Evolutionary conservation across 1,140 invertebrate genomes (phyloP).

Genomic region (Caerostris darwini): DNA sequence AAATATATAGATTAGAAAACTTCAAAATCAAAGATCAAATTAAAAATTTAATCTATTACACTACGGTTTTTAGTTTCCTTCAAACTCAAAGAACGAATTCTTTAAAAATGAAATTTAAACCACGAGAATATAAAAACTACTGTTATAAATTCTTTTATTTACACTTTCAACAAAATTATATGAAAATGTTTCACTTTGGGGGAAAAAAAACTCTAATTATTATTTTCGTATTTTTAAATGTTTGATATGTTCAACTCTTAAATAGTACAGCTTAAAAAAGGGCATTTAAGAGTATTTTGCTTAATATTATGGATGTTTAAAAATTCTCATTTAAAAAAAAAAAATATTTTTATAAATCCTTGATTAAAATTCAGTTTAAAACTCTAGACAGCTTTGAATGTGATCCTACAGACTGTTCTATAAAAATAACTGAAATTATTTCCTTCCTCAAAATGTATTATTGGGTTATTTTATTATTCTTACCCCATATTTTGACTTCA

Average conservation of each 20-base stretch:
- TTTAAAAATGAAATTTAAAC: too few species aligned
- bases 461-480: slow-evolving; percentile 40
- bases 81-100: too few species aligned
- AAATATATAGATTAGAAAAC: too few species aligned
- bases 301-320: background rate
- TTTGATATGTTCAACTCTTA: too few species aligned
- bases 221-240: background rate
- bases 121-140: too few species aligned
- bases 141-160: background rate
- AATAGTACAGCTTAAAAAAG: too few species aligned
- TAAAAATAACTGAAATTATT: slow-evolving; percentile 3
- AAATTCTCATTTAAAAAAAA: background rate
- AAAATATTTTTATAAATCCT: background rate
- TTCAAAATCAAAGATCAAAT: too few species aligned
- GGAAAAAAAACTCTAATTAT: background rate
- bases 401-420: background rate
- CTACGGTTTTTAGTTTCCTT: too few species aligned
- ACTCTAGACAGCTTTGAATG: background rate
- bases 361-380: background rate
- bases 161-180: background rate
- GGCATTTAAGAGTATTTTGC: background rate
- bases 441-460: slow-evolving; percentile 27
- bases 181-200: background rate
- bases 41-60: too few species aligned
- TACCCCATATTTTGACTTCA: background rate